Conservation (phyloP, 2,888 invertebrate genomes). For the Doris montereyensis region DNA sequence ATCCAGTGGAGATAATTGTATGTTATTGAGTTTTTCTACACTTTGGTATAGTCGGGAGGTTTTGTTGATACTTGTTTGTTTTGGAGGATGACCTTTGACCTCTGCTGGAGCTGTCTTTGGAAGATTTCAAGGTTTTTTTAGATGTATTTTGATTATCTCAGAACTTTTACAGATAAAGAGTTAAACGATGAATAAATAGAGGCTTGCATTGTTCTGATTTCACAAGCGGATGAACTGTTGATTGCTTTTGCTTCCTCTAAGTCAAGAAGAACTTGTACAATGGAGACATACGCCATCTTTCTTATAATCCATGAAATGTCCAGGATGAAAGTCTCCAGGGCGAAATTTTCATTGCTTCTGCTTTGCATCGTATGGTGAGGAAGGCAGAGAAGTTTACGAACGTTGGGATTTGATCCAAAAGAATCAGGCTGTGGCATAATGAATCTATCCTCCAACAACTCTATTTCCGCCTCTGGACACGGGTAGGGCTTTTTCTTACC, state of each 20-base stretch:
- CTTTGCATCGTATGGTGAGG: slow-evolving; percentile 40
- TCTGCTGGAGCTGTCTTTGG: no score
- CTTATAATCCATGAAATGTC: slow-evolving; percentile 40
- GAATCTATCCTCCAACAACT: slow-evolving; percentile 20
- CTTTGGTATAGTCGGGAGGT: no score
- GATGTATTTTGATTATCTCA: no score
- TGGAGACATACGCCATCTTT: slow-evolving; percentile 35
- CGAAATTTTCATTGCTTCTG: neutral
- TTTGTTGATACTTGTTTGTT: no score
- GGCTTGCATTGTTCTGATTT: slow-evolving; percentile 30
- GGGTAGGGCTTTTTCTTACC: slow-evolving; percentile 34
- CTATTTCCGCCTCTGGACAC: slow-evolving; percentile 19
- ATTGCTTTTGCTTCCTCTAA: slow-evolving; percentile 38
- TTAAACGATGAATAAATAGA: no score
- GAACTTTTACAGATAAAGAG: no score
- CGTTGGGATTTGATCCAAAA: slow-evolving; percentile 25
- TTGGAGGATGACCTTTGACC: no score
- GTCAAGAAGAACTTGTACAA: slow-evolving; percentile 40
- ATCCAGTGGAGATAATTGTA: no score
- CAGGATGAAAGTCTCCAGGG: slow-evolving; percentile 34
- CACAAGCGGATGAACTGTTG: slow-evolving; percentile 5
- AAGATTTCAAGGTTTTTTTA: no score
- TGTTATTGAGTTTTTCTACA: no score
- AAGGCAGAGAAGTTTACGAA: slow-evolving; percentile 40
- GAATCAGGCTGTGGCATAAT: slow-evolving; percentile 37